phyloP scores from a whole-genome alignment of 2,797 vertebrate genomes.

The Hippopotamyrus pictus region DNA sequence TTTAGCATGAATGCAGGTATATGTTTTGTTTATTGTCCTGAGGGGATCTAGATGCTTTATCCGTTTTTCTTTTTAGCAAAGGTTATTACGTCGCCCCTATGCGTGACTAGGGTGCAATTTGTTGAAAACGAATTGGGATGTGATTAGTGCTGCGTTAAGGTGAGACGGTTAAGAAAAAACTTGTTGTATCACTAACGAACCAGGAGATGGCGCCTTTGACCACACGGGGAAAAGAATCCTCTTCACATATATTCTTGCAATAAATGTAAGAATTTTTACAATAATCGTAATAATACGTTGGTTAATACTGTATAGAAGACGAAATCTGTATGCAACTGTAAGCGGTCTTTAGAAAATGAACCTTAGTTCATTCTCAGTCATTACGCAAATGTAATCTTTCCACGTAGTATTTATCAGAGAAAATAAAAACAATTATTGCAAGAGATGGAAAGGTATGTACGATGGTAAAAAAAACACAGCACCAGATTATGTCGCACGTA shows the following conservation, averaged over 20 bases:
- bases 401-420: not conserved
- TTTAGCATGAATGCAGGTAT: not conserved
- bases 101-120: not conserved
- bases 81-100: not conserved
- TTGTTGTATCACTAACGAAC: not conserved
- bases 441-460: not conserved
- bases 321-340: not conserved
- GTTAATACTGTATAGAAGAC: not conserved
- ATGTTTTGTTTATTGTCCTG: not conserved
- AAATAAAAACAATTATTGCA: not conserved
- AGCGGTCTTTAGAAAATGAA: not conserved
- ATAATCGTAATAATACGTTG: not conserved
- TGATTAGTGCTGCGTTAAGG: not conserved
- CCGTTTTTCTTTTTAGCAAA: not conserved
- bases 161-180: not conserved
- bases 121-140: not conserved
- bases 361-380: not conserved
- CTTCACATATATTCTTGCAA: slow-evolving; percentile 53
- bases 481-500: not conserved
- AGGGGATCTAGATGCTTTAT: not conserved
- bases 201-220: not conserved
- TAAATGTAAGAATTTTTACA: slow-evolving; percentile 67
- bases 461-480: not conserved
- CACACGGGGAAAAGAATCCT: slow-evolving; percentile 21
- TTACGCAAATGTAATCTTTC: not conserved